These are phyloP conservation scores for Hyperoplus immaculatus DNA, from an alignment of 2,797 vertebrate genomes.

Conservation along the genomic window DNA sequence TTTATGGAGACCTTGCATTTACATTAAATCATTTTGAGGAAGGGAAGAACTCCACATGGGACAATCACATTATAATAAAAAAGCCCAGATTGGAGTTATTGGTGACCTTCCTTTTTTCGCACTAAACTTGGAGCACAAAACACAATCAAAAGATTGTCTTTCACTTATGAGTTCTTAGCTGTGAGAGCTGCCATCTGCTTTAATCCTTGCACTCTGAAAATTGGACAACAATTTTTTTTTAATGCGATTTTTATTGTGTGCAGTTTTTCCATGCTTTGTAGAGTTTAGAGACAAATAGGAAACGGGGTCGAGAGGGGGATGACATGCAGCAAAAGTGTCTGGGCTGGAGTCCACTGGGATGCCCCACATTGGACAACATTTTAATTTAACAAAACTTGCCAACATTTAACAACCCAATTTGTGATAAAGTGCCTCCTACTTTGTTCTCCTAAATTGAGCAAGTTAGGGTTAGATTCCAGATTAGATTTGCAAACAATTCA, in stretches of 20 bases:
- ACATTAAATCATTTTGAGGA: slow-evolving; percentile 47
- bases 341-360: too few relatives aligned
- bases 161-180: neutral
- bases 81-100: neutral
- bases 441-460: slow-evolving; percentile 31
- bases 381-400: slow-evolving; percentile 17
- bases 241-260: neutral
- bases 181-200: neutral
- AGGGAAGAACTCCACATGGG: slow-evolving; percentile 37
- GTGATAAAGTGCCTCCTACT: slow-evolving; percentile 33
- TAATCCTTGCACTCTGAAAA: neutral
- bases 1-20: slow-evolving; percentile 41
- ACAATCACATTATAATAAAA: slow-evolving; percentile 29
- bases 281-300: too few relatives aligned
- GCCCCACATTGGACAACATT: slow-evolving; percentile 6
- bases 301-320: too few relatives aligned
- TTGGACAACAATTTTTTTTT: slow-evolving; percentile 15
- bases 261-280: too few relatives aligned
- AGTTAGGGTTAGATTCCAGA: slow-evolving; percentile 18
- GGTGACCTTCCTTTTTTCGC: slow-evolving; percentile 26
- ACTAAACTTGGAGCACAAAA: slow-evolving; percentile 10
- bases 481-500: slow-evolving; percentile 11
- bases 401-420: slow-evolving; percentile 43
- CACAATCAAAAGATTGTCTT: slow-evolving; percentile 9
- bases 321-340: too few relatives aligned